phyloP scores from a whole-genome alignment of 2,888 invertebrate species.

The Drosophila fulvimacula region DNA sequence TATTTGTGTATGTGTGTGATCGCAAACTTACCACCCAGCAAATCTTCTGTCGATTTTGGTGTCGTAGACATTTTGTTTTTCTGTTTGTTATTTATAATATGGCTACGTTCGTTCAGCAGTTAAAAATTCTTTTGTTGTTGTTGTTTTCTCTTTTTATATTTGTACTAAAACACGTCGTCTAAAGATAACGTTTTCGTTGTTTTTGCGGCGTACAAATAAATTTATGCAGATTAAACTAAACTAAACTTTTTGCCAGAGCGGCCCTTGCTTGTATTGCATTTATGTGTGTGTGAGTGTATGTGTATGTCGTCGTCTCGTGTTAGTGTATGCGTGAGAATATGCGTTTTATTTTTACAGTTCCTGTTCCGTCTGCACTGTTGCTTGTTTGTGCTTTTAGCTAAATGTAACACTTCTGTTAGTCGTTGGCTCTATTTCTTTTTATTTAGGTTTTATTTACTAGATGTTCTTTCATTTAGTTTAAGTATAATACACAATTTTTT shows the following conservation, averaged over 20 bases:
- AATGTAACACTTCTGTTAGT: conserved; percentile 36
- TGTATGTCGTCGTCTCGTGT: conserved; percentile 23
- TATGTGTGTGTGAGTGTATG: conserved; percentile 33
- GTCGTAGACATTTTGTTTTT: conserved; percentile 83
- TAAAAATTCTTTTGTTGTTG: conserved; percentile 35
- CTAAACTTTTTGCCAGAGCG: conserved; percentile 62
- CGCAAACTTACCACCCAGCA: conserved; percentile 84
- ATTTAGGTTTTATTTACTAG: conserved; percentile 40
- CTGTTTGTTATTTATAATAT: conserved; percentile 37
- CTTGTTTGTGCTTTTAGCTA: conserved; percentile 36
- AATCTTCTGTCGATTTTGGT: conserved; percentile 84
- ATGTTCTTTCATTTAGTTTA: conserved; percentile 38
- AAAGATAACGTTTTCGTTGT: conserved; percentile 65
- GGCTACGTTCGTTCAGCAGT: conserved; percentile 33
- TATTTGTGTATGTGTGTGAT: conserved; percentile 29
- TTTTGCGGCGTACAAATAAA: conserved; percentile 57
- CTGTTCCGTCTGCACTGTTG: conserved; percentile 53
- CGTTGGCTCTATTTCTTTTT: conserved; percentile 13
- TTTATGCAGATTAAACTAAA: conserved; percentile 65
- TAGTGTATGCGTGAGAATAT: conserved; percentile 74
- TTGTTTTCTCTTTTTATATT: conserved; percentile 38
- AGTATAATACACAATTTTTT: conserved; percentile 57
- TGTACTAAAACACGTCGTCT: conserved; percentile 61
- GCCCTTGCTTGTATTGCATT: conserved; percentile 67
- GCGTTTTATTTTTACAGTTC: conserved; percentile 75